Base-by-base conservation (phyloP, 2,113 vertebrate genomes). In the Cisticola juncidis region DNA sequence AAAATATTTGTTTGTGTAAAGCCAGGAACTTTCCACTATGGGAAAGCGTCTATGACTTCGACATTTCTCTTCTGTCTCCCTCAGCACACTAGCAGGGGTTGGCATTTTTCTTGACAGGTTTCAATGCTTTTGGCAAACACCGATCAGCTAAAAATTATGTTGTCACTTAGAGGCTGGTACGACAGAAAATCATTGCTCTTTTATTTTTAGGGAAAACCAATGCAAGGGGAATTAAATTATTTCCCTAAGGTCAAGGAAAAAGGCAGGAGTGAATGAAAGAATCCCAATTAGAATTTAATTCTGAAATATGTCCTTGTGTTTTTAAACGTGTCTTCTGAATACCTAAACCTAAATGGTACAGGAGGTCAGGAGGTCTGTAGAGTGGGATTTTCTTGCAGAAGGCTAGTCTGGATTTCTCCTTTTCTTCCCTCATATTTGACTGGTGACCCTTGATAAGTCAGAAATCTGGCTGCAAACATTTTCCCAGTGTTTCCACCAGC, bases 1-100 rank as follows among this genome's bases (percentile, higher is more conserved):
- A 91, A 92, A 89, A 81, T 50, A 81, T 29, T 92, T 88, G 26
- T 86, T 90, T 92, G 21, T 50, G 20, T 68, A 71, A 91, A 91
- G 26, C 28, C 56, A 84, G 61, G 33, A 90, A 78, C 33, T 84
- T 94, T 86, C 33, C 23, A 36, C 13, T 64, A n/a, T 44, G 18
- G 35, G 42, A 91, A 94, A 89, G 31, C 35, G 86, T 61, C 76
- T 71, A 12, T 69, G 38, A 72, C 56, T 76, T 69, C 0, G 0
- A 28, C 44, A 56, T 88, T 86, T 94, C 95, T 61, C 60, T 88
- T 65, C 68, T 80, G 31, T 82, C 68, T 90, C 19, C 73, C 42
- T 88, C 68, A 6, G 38, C 7, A 2, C 8, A 9, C 18, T 88
- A 38, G 36, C 11, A 57, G 36, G 33, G 23, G 11, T 81, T 90